A percentile compares a stretch with the other conserved stretches of the same genome.
Evolutionary conservation across 2,888 invertebrate species (phyloP).

Genomic region (Caenorhabditis sp.): DNA sequence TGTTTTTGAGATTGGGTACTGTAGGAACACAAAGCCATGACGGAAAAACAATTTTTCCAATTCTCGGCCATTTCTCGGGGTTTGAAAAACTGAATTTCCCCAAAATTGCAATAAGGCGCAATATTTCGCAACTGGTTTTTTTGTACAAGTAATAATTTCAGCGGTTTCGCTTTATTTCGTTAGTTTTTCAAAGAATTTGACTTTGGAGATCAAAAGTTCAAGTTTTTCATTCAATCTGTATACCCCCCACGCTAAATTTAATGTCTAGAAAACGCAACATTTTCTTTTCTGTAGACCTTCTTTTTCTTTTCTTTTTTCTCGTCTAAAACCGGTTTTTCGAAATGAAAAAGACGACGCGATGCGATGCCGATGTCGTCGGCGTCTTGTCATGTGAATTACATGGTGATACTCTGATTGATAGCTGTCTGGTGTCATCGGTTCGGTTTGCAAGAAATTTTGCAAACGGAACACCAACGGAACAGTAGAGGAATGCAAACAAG

Average conservation of each 20-base stretch:
- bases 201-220: too few relatives aligned
- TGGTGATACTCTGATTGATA: conserved; percentile 46
- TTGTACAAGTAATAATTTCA: too few relatives aligned
- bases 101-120: background rate
- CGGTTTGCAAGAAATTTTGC: background rate
- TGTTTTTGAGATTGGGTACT: background rate
- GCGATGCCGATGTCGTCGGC: conserved; percentile 23
- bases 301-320: conserved; percentile 15
- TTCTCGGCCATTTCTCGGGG: too few relatives aligned
- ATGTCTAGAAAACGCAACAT: too few relatives aligned
- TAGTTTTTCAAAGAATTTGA: too few relatives aligned
- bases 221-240: background rate
- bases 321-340: conserved; percentile 28
- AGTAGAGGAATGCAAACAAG: background rate
- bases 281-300: conserved; percentile 15
- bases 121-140: background rate
- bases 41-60: too few relatives aligned
- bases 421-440: conserved; percentile 1
- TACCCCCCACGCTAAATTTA: too few relatives aligned
- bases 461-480: background rate
- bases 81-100: too few relatives aligned
- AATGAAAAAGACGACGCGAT: too few relatives aligned
- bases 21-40: background rate
- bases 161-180: too few relatives aligned
- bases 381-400: conserved; percentile 20